Evolutionary conservation across 2,888 invertebrate species (phyloP), one percentile per base, ranked within the genome.

Genomic region (Pomacea canaliculata): DNA sequence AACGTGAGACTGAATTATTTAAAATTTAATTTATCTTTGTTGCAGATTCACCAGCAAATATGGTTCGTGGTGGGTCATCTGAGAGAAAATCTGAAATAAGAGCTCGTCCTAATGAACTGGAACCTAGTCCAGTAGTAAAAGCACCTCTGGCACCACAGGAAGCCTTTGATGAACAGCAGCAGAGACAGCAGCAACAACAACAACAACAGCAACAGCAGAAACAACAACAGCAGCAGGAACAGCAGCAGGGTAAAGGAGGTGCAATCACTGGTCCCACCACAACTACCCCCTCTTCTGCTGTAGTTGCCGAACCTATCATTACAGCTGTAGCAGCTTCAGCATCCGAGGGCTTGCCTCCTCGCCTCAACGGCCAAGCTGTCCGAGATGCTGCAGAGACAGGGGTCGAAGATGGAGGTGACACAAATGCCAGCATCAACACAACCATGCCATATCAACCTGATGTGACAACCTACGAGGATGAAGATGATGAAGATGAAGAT

Each of bases 21-120:
- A 56, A 56, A 56, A 8, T 63, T 19, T 2, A 19, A 7, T 76
- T 65, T 49, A 49, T 10, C n/a, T 59, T 56, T 76, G 48, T 82
- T 82, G 13, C 83, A 86, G 86, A 86, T 77, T 76, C 82, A 51
- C 82, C 83, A 18, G 81, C 83, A 46, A 85, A 85, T 76, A 83
- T 83, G 23, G 82, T 83, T 0, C 71, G 63, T n/a, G 70, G 65
- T n/a, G 71, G 71, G 56, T n/a, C 51, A 9, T 27, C 65, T 10
- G 51, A 56, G 48, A 66, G 46, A 7, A 73, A 67, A n/a, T 19
- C 69, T 8, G 69, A 62, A 13, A 23, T 23, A 63, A 63, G 63
- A 63, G 10, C 23, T 19, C 73, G 68, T 19, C 78, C 79, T 18
- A 78, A 78, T 12, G 75, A 80, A 10, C 27, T 80, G 27, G 79